Percentiles rank a stretch among this genome's conserved stretches.
These are phyloP conservation scores for Serripes groenlandicus DNA, from an alignment of 2,888 invertebrate genomes.

Conservation along the genomic window DNA sequence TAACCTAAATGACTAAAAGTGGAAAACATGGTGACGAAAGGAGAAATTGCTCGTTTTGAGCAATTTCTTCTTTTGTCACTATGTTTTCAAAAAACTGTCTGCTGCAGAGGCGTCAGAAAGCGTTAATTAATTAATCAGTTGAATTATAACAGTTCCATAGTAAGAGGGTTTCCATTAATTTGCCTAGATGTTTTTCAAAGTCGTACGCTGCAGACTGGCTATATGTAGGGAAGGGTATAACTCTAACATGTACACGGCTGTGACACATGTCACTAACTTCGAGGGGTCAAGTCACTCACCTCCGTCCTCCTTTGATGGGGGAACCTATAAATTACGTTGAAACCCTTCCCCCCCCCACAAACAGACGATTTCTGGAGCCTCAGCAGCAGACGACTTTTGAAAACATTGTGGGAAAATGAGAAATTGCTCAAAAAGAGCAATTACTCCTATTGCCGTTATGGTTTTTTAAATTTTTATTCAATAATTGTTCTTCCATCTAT, in stretches of 20 bases:
- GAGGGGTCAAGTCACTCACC: no score
- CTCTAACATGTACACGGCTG: no score
- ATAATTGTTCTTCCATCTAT: not conserved
- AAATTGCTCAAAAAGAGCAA: not conserved
- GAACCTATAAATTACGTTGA: no score
- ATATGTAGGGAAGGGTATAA: not conserved
- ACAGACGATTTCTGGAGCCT: no score
- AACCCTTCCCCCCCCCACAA: no score
- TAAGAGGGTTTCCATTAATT: not conserved
- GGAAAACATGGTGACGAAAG: not conserved
- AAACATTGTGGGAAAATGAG: not conserved
- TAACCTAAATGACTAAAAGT: no score
- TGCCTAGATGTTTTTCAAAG: not conserved
- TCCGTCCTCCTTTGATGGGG: no score
- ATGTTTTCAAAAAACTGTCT: not conserved
- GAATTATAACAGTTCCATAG: not conserved
- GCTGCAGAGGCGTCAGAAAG: no score
- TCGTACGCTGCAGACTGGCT: not conserved
- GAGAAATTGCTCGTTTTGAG: not conserved
- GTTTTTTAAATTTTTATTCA: not conserved
- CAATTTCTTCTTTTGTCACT: constrained; percentile 1
- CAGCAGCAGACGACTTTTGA: no score
- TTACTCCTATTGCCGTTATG: not conserved
- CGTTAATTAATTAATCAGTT: not conserved
- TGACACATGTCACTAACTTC: no score